Conservation (phyloP, 2,888 invertebrate genomes). For the Eupeodes luniger region DNA sequence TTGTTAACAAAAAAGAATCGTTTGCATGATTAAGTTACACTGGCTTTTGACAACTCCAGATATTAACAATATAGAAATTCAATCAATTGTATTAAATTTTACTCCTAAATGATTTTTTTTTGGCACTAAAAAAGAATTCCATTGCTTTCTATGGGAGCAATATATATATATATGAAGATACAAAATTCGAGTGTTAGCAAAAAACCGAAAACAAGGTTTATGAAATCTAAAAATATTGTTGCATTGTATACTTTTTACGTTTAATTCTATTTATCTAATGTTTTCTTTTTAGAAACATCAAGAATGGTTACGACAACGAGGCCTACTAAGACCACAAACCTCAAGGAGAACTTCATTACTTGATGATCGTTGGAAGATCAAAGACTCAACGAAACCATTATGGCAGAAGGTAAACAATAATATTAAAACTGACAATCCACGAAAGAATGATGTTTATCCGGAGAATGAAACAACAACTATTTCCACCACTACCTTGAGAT, state of each 20-base stretch:
- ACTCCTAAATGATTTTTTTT: too few species aligned
- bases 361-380: slow-evolving; percentile 63
- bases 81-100: too few species aligned
- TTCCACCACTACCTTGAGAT: slow-evolving; percentile 43
- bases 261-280: slow-evolving; percentile 2
- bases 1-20: too few species aligned
- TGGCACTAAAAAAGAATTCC: too few species aligned
- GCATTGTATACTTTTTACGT: not conserved
- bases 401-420: slow-evolving; percentile 69
- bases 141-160: too few species aligned
- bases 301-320: slow-evolving; percentile 82
- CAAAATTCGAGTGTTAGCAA: too few species aligned
- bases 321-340: slow-evolving; percentile 76
- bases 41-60: too few species aligned
- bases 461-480: slow-evolving; percentile 79
- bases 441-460: slow-evolving; percentile 81
- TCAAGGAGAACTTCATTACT: slow-evolving; percentile 41
- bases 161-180: too few species aligned
- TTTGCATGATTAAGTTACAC: too few species aligned
- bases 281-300: slow-evolving; percentile 81
- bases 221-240: too few species aligned
- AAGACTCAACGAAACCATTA: slow-evolving; percentile 74
- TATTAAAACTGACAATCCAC: slow-evolving; percentile 73
- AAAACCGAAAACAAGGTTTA: too few species aligned
- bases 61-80: too few species aligned